These are phyloP conservation scores for Brenthis daphne DNA, from an alignment of 2,888 invertebrate genomes.

Conservation along the genomic window DNA sequence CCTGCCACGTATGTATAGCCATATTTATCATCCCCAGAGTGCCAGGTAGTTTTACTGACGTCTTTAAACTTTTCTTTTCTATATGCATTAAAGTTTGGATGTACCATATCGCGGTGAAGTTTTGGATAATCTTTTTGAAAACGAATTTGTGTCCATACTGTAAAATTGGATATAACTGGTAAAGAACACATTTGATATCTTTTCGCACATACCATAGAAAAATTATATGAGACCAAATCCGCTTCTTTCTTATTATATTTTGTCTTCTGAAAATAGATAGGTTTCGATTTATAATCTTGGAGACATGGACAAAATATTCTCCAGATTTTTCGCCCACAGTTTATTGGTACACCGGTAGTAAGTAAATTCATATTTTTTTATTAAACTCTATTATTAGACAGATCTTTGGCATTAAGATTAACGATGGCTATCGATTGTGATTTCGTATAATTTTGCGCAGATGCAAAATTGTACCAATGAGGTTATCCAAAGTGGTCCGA, in stretches of 20 bases:
- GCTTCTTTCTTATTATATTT: constrained; percentile 5
- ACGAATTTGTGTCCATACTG: constrained; percentile 65
- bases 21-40: constrained; percentile 58
- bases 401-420: constrained; percentile 3
- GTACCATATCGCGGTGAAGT: constrained; percentile 65
- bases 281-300: constrained; percentile 12
- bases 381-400: neutral
- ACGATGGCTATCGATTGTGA: neutral
- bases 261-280: constrained; percentile 10
- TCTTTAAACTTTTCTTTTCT: constrained; percentile 64
- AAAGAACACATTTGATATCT: constrained; percentile 4
- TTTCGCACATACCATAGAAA: neutral
- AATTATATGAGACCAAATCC: neutral
- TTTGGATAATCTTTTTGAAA: constrained; percentile 56
- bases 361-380: constrained; percentile 1
- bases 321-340: constrained; percentile 22
- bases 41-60: constrained; percentile 60
- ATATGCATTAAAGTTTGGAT: constrained; percentile 65
- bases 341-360: neutral
- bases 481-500: too few species aligned
- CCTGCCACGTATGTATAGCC: constrained; percentile 77
- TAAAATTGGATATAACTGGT: constrained; percentile 21
- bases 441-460: too few species aligned
- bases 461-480: too few species aligned
- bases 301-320: constrained; percentile 14